Evolutionary conservation across 1,140 invertebrate species (phyloP), one percentile per base, ranked within the genome.

Genomic region (Probaryconus sp.): DNA sequence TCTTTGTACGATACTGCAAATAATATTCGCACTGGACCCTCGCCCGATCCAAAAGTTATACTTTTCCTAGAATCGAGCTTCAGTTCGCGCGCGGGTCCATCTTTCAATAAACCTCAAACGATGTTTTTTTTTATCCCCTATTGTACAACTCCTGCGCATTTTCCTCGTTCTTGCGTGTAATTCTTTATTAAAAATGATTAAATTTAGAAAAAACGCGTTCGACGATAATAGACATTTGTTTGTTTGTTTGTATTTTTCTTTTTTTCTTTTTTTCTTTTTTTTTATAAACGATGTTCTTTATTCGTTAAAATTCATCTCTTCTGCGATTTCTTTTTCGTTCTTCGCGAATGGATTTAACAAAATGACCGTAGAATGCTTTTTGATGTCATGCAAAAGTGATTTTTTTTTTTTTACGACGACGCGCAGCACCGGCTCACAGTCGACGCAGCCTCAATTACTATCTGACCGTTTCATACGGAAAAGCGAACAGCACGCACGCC

Each of bases 391-490:
- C 45, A 20, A 51, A 63, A 43, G 38, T 43, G 37, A 51, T 31
- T 42, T 42, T 63, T 30, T n/a, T n/a, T n/a, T 2, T n/a, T 26
- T 21, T 20, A 7, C 5, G 42, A 42, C 21, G 42, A 45, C 9
- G 38, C 14, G n/a, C 38, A n/a, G 17, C 2, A 9, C 2, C 10
- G 28, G 10, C 28, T 30, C 28, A 9, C 10, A 30, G 60, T 33
- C 60, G 37, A 60, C 17, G 13, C 43, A 56, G 48, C 61, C 40
- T 3, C 10, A 5, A 45, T 26, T 26, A 18, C 18, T 10, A 13
- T 56, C 33, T 18, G 33, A 53, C 47, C 47, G 55, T 61, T 73
- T 73, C 33, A 73, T 48, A 53, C 48, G 50, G 55, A 65, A 65
- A 56, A 58, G 13, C 21, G 9, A 42, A 65, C 18, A 51, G 20